Evolutionary conservation across 1,140 invertebrate species (phyloP), one percentile per base, ranked within the genome.

Genomic region (Daktulosphaira vitifoliae): DNA sequence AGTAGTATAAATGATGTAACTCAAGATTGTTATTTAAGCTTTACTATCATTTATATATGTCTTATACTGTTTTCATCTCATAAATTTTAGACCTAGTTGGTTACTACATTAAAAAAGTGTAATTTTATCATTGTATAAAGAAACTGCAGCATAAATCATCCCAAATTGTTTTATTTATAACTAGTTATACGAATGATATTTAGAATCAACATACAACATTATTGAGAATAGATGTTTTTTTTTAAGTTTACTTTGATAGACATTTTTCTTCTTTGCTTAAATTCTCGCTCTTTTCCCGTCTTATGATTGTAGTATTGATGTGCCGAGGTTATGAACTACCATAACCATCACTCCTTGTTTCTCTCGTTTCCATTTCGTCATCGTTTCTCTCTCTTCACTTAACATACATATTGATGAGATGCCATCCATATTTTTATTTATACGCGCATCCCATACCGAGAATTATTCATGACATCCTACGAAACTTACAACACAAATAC

Each of bases 341-440:
- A 59, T n/a, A 59, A 59, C 53, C 54, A 16, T 59, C 54, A 9
- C 25, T 25, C 16, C 4, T 6, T 8, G 26, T 54, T 38, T n/a
- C 1, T 38, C 23, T 11, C 54, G 7, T 26, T 23, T 11, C 6
- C 8, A 7, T 22, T 54, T 38, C 38, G 1, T 38, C 23, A n/a
- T 39, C 54, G 16, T 16, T 20, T 20, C 3, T 15, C 23, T 29
- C 42, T 59, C 42, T 46, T 29, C 29, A 33, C 29, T 56, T 9
- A 44, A 29, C 54, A 59, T 59, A 39, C 54, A 59, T 59, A 59
- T 59, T 59, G 54, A 59, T 59, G 54, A 59, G 54, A 59, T 59
- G 54, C 54, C 54, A 59, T 59, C 54, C 54, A 59, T 59, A 59
- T 59, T 59, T 59, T 59, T 59, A 38, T 59, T 46, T 59, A 46